A percentile compares a stretch with the other conserved stretches of the same genome.
These are phyloP conservation scores for Aeoliscus strigatus DNA, from an alignment of 2,797 vertebrate species.

Conservation along the genomic window DNA sequence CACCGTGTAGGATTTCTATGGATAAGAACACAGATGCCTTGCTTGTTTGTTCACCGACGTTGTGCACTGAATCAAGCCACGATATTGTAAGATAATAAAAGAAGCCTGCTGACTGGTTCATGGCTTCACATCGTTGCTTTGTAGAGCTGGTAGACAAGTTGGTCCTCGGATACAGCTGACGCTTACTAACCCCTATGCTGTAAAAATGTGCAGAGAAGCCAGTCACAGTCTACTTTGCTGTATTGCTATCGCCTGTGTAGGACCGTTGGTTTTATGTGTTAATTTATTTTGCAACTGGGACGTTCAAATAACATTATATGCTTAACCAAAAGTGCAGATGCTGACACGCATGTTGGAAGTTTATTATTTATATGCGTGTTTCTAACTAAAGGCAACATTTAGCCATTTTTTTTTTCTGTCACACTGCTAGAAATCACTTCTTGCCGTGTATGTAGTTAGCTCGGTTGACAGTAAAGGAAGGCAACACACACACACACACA, in stretches of 20 bases:
- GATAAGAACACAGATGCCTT: slow-evolving; percentile 78
- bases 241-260: slow-evolving; percentile 68
- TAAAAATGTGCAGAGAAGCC: slow-evolving; percentile 62
- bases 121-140: slow-evolving; percentile 69
- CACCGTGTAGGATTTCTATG: slow-evolving; percentile 70
- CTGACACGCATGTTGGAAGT: slow-evolving; percentile 58
- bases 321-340: slow-evolving; percentile 69
- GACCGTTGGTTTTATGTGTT: slow-evolving; percentile 73
- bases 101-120: slow-evolving; percentile 68
- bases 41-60: slow-evolving; percentile 75
- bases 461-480: slow-evolving; percentile 52
- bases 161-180: slow-evolving; percentile 57
- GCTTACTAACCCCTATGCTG: slow-evolving; percentile 70
- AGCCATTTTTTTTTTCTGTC: slow-evolving; percentile 38
- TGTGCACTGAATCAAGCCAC: slow-evolving; percentile 77
- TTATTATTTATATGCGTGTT: slow-evolving; percentile 71
- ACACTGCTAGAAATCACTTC: slow-evolving; percentile 33
- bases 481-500: slow-evolving; percentile 15
- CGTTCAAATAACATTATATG: slow-evolving; percentile 62
- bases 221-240: slow-evolving; percentile 58
- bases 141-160: slow-evolving; percentile 62
- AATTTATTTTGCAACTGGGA: slow-evolving; percentile 75
- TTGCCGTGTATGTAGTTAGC: slow-evolving; percentile 47
- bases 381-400: slow-evolving; percentile 42
- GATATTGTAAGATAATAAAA: slow-evolving; percentile 63